Base-by-base conservation (phyloP, 2,797 vertebrate species). In the Anableps anableps region DNA sequence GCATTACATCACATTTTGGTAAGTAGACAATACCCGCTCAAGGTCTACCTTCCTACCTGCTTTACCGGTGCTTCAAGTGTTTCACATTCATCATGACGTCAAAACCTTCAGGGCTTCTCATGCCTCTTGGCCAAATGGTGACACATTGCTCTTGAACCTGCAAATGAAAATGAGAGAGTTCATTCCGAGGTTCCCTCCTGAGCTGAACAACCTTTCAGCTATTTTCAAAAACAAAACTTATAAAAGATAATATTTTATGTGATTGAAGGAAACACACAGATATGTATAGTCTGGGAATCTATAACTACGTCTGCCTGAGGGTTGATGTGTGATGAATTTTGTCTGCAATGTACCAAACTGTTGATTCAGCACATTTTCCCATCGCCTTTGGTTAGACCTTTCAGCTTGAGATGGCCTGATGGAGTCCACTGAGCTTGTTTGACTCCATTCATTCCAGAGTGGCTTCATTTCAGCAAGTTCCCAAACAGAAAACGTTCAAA, bases 61-160 rank as follows among this genome's bases (percentile, higher is more conserved):
- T 16, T 43, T n/a, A 26, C 41, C 11, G 13, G 23, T 41, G 36
- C 36, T 68, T 68, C 64, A 68, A 68, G 36, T 16, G 66, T 43
- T 43, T 43, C 38, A n/a, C 38, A 43, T 70, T 70, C 66, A 8
- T 43, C 5, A 14, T 70, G 66, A 70, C n/a, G 66, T 43, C 66
- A n/a, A 70, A 70, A 70, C 38, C 66, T 70, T n/a, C 66, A 16
- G 38, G 38, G 13, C 13, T 70, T 70, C 66, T 70, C 66, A 26
- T n/a, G 5, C 11, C 23, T 70, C 23, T n/a, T 23, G 66, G 21
- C 38, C 66, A 41, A 41, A 68, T 41, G 66, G 11, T 43, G 66
- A 70, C 38, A 0, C 66, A 1, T 70, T n/a, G 38, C 66, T 70
- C 38, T 70, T n/a, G 38, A 70, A 38, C 11, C 38, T n/a, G 66